phyloP scores from a whole-genome alignment of 2,113 vertebrate genomes.

The Mesocricetus auratus region DNA sequence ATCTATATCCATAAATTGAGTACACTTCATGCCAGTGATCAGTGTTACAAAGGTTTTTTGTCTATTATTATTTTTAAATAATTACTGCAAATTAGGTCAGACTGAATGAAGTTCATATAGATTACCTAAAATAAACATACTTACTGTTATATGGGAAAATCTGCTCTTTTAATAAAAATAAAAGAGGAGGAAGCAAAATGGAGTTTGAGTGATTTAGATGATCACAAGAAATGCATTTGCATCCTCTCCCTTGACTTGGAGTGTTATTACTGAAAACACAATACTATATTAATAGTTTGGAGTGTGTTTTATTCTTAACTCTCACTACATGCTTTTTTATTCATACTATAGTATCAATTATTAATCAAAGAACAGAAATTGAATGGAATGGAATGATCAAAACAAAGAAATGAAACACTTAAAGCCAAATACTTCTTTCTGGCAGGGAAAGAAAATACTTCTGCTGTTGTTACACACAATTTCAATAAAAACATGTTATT shows the following conservation, averaged over 20 bases:
- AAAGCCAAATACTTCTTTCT: background rate
- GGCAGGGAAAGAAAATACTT: background rate
- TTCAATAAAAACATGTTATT: background rate
- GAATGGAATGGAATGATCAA: background rate
- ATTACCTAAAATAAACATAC: constrained; percentile 13
- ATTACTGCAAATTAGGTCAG: background rate
- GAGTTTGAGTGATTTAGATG: background rate
- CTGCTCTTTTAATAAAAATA: background rate
- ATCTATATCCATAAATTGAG: background rate
- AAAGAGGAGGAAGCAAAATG: background rate
- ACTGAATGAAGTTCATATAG: background rate
- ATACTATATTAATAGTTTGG: background rate
- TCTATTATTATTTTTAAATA: background rate
- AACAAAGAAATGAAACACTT: background rate
- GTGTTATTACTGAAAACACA: background rate
- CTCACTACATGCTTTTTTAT: background rate
- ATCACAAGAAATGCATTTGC: background rate
- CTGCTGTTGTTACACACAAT: background rate
- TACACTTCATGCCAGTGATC: background rate
- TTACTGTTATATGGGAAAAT: background rate
- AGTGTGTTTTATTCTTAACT: background rate
- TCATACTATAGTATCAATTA: background rate
- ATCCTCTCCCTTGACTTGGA: background rate
- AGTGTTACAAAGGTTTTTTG: background rate
- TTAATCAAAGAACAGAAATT: background rate